Evolutionary conservation across 2,797 vertebrate genomes (phyloP), one percentile per base, ranked within the genome.

Genomic region (Parambassis ranga): DNA sequence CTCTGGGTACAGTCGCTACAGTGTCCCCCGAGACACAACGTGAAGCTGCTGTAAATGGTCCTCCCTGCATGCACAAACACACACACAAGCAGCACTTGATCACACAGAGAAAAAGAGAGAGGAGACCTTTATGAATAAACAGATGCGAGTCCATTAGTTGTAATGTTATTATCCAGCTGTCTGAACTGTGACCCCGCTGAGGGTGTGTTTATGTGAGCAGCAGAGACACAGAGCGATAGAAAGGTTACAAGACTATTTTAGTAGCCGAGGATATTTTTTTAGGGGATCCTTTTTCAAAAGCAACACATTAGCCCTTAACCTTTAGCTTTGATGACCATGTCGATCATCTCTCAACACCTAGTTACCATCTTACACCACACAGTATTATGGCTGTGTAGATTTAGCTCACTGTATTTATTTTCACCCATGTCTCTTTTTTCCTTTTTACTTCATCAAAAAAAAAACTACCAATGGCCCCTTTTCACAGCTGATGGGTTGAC

Each of bases 1-100:
- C 79, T 88, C 75, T 84, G 84, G 84, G 82, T 83, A 81, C 2
- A 77, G 82, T 85, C 77, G 84, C 81, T 84, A 63, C 85, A 81
- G 71, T n/a, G 42, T 87, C 89, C 85, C 87, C 10, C 0, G 85
- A 81, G 89, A 92, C 46, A 66, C 63, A 84, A 87, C 13, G 23
- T 71, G 81, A 90, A 81, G 83, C 81, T 43, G 5, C 77, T 43
- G 65, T 77, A 75, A 82, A 84, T 46, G 38, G 71, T 47, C 57
- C 49, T 48, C 71, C 65, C 56, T 60, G 37, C 27, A 1, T 15
- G n/a, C 3, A 3, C 47, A 7, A 42, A 28, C 30, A 36, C 61
- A 30, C 38, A 58, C 68, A 48, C 47, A 19, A 37, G 19, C 26
- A 46, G 26, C 61, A 55, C 64, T 60, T 65, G 50, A 65, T 52